Percentiles rank a stretch among this genome's conserved stretches.
These are phyloP conservation scores for Piliocolobus tephrosceles DNA, from an alignment of 2,113 vertebrate species.

Conservation along the genomic window DNA sequence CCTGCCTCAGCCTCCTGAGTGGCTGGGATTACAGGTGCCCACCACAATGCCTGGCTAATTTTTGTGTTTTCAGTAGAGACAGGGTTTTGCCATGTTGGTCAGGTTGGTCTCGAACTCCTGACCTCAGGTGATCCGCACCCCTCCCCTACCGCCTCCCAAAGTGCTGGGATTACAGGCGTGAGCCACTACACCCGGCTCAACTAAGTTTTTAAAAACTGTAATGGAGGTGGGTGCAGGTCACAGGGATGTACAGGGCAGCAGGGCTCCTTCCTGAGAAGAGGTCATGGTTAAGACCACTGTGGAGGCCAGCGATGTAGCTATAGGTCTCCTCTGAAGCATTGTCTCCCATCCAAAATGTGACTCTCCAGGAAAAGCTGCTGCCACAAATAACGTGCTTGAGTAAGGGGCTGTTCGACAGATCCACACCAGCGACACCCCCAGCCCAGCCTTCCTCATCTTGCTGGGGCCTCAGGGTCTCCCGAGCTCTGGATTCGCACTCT, in stretches of 20 bases:
- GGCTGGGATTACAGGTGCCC: too few relatives aligned
- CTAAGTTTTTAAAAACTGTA: neutral
- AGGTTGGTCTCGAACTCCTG: too few relatives aligned
- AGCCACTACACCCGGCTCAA: too few relatives aligned
- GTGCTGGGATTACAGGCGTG: too few relatives aligned
- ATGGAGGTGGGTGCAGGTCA: neutral
- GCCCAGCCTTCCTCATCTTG: neutral
- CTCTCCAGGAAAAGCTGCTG: neutral
- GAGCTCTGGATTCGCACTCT: neutral
- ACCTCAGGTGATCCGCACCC: too few relatives aligned
- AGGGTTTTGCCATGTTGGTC: too few relatives aligned
- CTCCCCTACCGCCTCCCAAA: too few relatives aligned
- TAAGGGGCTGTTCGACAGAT: neutral
- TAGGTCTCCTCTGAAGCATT: accelerated
- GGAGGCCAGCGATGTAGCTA: neutral
- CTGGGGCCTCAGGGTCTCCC: neutral
- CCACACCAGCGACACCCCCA: accelerated
- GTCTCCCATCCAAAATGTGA: neutral
- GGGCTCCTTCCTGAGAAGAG: neutral
- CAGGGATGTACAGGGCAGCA: neutral
- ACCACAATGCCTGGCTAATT: too few relatives aligned
- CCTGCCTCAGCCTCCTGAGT: too few relatives aligned
- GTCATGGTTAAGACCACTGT: neutral
- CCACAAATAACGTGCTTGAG: too few relatives aligned
- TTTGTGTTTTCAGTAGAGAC: too few relatives aligned